Evolutionary conservation across 2,888 invertebrate species (phyloP).

Genomic region (Lymantria dispar): DNA sequence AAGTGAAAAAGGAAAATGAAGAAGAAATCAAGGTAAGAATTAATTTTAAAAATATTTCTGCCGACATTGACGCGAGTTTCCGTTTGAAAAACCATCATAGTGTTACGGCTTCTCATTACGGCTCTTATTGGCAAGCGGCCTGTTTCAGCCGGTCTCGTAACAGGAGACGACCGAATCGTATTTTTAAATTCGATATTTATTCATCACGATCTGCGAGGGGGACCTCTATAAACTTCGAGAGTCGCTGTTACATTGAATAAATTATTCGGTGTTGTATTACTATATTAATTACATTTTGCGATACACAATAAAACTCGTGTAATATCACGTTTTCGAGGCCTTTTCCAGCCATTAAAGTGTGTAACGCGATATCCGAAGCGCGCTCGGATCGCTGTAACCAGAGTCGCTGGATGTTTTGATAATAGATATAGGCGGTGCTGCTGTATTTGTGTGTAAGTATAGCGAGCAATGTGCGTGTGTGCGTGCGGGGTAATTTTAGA

Average conservation of each 20-base stretch:
- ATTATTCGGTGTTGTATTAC: conserved; percentile 74
- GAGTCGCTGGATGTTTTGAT: conserved; percentile 81
- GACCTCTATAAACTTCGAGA: conserved; percentile 51
- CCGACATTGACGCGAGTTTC: conserved; percentile 51
- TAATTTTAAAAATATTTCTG: conserved; percentile 37
- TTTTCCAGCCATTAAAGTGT: conserved; percentile 83
- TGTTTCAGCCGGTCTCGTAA: conserved; percentile 68
- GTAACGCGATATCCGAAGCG: conserved; percentile 80
- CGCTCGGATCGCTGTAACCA: conserved; percentile 81
- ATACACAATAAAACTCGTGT: conserved; percentile 81
- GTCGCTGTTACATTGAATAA: conserved; percentile 69
- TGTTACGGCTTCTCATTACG: conserved; percentile 49
- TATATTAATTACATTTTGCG: conserved; percentile 80
- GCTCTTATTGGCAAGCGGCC: conserved; percentile 70
- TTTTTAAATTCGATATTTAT: conserved; percentile 77
- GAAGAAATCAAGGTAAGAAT: conserved; percentile 88
- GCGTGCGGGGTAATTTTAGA: conserved; percentile 81
- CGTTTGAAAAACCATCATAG: conserved; percentile 63
- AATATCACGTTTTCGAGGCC: conserved; percentile 82
- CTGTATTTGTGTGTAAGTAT: conserved; percentile 67
- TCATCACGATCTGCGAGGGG: conserved; percentile 49
- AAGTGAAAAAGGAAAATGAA: conserved; percentile 87
- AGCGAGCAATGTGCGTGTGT: conserved; percentile 51
- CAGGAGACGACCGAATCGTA: conserved; percentile 69
- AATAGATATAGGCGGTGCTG: conserved; percentile 75